phyloP scores from a whole-genome alignment of 2,113 vertebrate genomes.

The Manacus vitellinus region DNA sequence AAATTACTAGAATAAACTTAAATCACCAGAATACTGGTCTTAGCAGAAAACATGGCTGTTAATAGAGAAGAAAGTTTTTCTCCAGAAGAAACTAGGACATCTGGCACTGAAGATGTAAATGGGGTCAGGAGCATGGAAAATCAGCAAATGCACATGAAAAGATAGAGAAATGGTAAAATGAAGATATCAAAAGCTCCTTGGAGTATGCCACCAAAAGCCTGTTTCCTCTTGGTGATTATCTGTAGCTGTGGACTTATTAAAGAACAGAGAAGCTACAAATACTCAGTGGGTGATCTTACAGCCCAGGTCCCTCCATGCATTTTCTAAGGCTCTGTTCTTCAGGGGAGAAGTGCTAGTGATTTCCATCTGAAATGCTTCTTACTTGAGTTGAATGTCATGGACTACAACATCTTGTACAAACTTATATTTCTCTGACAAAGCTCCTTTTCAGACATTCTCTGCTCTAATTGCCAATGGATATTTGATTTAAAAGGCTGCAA shows the following conservation, averaged over 20 bases:
- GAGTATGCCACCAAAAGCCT: not conserved
- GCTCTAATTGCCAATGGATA: not conserved
- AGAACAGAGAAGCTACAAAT: not conserved
- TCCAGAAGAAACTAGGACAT: not conserved
- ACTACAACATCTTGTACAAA: not conserved
- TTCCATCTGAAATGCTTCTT: not conserved
- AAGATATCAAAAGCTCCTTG: not conserved
- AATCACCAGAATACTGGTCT: not conserved
- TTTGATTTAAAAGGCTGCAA: not conserved
- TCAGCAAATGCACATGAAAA: not conserved
- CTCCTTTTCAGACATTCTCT: not conserved
- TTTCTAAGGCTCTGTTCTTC: not conserved
- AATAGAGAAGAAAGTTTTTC: not conserved
- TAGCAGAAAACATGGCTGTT: not conserved
- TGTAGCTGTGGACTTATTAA: not conserved
- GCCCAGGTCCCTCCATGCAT: not conserved
- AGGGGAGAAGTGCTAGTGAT: accelerated
- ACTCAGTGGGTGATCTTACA: not conserved
- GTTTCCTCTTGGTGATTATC: not conserved
- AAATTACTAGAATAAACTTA: not conserved
- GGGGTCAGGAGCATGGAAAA: not conserved
- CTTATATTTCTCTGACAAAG: not conserved
- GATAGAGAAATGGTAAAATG: not conserved
- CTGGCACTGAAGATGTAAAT: not conserved
- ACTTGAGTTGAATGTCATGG: not conserved